Evolutionary conservation across 2,888 invertebrate genomes (phyloP).

Genomic region (Ptilodon capucinus): DNA sequence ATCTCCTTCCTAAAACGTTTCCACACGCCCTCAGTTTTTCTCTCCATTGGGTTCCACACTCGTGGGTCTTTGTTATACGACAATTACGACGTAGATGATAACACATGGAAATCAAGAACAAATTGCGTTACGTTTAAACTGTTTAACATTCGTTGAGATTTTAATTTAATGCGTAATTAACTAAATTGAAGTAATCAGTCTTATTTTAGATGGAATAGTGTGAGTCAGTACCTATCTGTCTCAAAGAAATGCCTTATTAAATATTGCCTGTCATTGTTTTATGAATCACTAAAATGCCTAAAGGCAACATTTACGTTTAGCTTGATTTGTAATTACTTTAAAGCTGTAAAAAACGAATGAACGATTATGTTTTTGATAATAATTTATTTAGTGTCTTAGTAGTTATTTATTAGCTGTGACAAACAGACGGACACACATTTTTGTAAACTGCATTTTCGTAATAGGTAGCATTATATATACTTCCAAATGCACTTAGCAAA

Average conservation of each 20-base stretch:
- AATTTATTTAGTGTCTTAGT: too few species aligned
- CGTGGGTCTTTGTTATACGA: constrained; percentile 21
- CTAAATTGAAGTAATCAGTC: too few species aligned
- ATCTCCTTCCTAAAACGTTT: constrained; percentile 25
- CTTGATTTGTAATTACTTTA: not conserved
- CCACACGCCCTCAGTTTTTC: constrained; percentile 28
- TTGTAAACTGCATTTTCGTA: too few species aligned
- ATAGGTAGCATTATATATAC: too few species aligned
- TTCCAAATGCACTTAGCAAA: too few species aligned
- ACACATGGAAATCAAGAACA: not conserved
- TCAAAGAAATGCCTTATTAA: too few species aligned
- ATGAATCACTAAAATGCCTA: not conserved
- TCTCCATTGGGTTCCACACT: constrained; percentile 31
- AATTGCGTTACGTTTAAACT: constrained; percentile 3
- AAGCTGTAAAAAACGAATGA: too few species aligned
- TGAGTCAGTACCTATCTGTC: too few species aligned
- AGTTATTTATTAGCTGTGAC: too few species aligned
- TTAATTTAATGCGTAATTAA: not conserved
- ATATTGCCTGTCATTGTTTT: not conserved
- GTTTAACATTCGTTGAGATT: not conserved
- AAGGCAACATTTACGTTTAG: not conserved
- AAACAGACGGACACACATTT: too few species aligned
- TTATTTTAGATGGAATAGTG: too few species aligned
- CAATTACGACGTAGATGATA: constrained; percentile 5
- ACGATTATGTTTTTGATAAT: too few species aligned